Conservation (phyloP, 2,888 invertebrate species). For the Heteromyza rotundicornis region DNA sequence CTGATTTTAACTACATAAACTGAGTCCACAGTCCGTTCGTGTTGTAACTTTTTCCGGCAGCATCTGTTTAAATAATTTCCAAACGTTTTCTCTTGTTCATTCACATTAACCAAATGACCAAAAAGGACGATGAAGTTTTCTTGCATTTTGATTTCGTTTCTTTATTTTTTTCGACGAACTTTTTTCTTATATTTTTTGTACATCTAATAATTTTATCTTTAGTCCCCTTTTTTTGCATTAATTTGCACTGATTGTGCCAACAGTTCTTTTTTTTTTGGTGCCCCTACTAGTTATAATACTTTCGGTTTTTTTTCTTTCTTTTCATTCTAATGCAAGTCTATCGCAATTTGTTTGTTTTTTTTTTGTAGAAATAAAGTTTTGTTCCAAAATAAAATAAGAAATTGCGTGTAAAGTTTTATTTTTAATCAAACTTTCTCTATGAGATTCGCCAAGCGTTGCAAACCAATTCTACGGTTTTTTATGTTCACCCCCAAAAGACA, state of each 20-base stretch:
- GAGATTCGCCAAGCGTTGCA: constrained; percentile 30
- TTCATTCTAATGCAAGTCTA: no score
- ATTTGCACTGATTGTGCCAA: constrained; percentile 6
- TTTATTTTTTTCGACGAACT: constrained; percentile 18
- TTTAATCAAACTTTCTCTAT: constrained; percentile 52
- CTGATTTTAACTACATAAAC: neutral
- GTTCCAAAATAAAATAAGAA: neutral
- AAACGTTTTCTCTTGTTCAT: neutral
- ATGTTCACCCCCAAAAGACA: neutral
- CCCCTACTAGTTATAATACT: neutral
- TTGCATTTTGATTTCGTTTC: neutral
- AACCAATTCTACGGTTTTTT: no score
- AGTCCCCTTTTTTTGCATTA: neutral
- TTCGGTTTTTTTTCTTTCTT: no score
- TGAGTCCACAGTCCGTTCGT: neutral
- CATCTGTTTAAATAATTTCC: neutral
- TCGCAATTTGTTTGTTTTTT: no score
- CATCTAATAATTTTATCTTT: constrained; percentile 8
- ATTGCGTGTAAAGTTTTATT: constrained; percentile 30
- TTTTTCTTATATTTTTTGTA: constrained; percentile 18
- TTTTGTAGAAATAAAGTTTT: neutral
- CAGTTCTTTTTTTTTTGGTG: neutral
- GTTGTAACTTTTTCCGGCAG: neutral
- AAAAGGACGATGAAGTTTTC: constrained; percentile 15
- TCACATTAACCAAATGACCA: neutral